Evolutionary conservation across 1,140 invertebrate species (phyloP).

Genomic region (Drosophila tani): DNA sequence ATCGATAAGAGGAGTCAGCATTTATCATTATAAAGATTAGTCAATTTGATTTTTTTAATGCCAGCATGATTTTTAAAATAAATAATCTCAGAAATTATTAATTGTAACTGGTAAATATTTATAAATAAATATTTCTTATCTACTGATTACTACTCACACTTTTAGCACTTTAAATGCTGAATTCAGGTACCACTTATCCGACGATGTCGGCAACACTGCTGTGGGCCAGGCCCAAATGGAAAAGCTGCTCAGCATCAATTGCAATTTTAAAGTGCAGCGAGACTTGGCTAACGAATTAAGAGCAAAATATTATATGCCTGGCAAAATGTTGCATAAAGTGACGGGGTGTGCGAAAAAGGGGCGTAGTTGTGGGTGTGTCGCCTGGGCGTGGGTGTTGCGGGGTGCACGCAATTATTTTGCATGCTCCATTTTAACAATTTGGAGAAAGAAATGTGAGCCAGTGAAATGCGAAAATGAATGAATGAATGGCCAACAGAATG

Average conservation of each 20-base stretch:
- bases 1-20: background rate
- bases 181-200: background rate
- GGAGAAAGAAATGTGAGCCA: constrained; percentile 52
- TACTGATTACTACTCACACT: too few species aligned
- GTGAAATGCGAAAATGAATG: constrained; percentile 52
- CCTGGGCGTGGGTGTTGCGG: background rate
- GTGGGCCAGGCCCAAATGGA: constrained; percentile 24
- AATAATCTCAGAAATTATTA: background rate
- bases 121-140: background rate
- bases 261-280: constrained; percentile 45
- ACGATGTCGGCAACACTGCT: constrained; percentile 8
- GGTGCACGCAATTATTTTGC: constrained; percentile 49
- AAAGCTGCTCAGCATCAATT: constrained; percentile 40
- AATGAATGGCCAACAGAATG: constrained; percentile 48
- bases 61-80: background rate
- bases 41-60: background rate
- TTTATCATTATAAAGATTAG: background rate
- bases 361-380: background rate
- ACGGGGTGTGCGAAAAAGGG: constrained; percentile 4
- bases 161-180: background rate
- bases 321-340: constrained; percentile 52
- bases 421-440: constrained; percentile 56
- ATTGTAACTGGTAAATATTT: background rate
- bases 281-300: constrained; percentile 53
- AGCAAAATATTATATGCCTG: constrained; percentile 55